Evolutionary conservation across 2,888 invertebrate genomes (phyloP), one percentile per base, ranked within the genome.

Genomic region (Mythimna loreyi): DNA sequence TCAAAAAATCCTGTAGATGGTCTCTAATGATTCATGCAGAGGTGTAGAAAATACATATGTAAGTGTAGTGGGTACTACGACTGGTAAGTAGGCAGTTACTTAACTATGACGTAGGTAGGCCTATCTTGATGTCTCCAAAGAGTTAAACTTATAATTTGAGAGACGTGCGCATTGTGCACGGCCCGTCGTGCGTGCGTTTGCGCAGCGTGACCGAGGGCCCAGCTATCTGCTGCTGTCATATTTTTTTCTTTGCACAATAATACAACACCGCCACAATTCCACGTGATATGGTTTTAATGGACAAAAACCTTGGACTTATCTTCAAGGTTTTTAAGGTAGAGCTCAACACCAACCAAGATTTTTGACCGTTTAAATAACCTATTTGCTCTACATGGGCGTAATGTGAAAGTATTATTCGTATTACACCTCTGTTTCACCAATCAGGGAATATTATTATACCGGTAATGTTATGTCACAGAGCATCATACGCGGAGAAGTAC

Each of bases 111-210:
- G 13, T 28, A 50, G 13, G 13, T 28, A 50, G 13, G 19, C 33
- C 65, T 78, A 74, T 78, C 79, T 65, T 65, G 80, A 84, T 81
- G 84, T 82, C 81, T 68, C 79, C 70, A 36, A 61, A 60, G 60
- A 78, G 19, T 40, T 45, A 7, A 45, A 45, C 73, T 43, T 85
- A 80, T 84, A 84, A 82, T 77, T 72, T 71, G 72, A 66, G 68
- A 69, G 76, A 83, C 86, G 86, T 82, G 86, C 72, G 86, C 87
- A 86, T 88, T 87, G 89, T 88, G 85, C 87, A 83, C 86, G 85
- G 81, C 80, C 81, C 83, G 86, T 84, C 81, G 85, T 85, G 87
- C 90, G 86, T 86, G 88, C 88, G 85, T 85, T 69, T 71, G 80
- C 79, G 78, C 82, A 78, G 81, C 88, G 87, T 88, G 88, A 88